Conservation (phyloP, 2,113 vertebrate genomes). For the Takifugu flavidus region DNA sequence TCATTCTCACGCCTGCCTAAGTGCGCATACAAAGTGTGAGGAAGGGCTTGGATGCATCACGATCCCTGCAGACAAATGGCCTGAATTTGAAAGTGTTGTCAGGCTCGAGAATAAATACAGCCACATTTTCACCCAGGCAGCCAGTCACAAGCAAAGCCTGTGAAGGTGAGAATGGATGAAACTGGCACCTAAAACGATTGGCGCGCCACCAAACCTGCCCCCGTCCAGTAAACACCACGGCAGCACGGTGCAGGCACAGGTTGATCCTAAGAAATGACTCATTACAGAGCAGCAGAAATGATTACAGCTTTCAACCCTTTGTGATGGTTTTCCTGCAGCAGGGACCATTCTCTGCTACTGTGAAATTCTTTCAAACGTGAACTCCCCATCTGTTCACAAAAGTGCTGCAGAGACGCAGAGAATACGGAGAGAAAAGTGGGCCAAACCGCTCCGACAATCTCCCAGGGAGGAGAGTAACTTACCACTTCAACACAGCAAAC, state of each 20-base stretch:
- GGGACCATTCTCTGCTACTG: conserved; percentile 20
- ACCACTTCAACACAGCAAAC: conserved; percentile 28
- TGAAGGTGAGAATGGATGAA: neutral
- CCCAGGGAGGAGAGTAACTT: conserved; percentile 32
- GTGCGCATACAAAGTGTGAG: conserved; percentile 17
- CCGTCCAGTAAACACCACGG: neutral
- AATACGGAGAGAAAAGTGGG: conserved; percentile 34
- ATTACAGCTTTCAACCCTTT: neutral
- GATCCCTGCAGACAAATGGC: conserved; percentile 53
- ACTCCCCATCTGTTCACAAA: conserved; percentile 11
- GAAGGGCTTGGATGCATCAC: conserved; percentile 48
- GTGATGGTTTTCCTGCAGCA: neutral
- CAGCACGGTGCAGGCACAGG: neutral
- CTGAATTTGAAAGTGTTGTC: conserved; percentile 54
- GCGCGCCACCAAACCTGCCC: conserved; percentile 9
- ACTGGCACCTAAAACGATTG: neutral
- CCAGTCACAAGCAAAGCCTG: conserved; percentile 18
- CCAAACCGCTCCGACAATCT: conserved; percentile 38
- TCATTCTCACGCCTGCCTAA: conserved; percentile 36
- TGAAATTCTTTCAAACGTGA: conserved; percentile 12
- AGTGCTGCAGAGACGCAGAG: conserved; percentile 34
- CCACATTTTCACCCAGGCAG: conserved; percentile 34
- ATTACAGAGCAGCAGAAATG: neutral
- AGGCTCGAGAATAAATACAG: conserved; percentile 11
- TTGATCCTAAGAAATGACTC: neutral